These are phyloP conservation scores for Henricia sp. DNA, from an alignment of 53 echinoderm and acorn worm species.

Conservation along the genomic window DNA sequence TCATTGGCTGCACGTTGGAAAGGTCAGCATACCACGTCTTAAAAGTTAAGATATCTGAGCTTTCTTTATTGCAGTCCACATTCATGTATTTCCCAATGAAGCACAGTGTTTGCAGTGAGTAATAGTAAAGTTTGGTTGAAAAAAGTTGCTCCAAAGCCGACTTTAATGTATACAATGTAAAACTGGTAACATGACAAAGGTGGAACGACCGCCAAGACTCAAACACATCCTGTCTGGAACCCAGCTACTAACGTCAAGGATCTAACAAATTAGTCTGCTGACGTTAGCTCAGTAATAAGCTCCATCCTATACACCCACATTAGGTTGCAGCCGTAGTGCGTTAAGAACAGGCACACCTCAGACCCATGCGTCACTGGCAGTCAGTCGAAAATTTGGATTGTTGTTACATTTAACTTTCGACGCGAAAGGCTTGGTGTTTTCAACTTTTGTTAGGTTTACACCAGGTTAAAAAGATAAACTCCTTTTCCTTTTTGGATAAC, in stretches of 20 bases:
- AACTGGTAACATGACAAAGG: background rate
- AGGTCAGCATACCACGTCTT: too few species aligned
- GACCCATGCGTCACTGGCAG: too few species aligned
- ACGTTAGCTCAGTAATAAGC: conserved; percentile 29
- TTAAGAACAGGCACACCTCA: too few species aligned
- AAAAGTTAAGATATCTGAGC: background rate
- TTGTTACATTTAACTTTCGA: too few species aligned
- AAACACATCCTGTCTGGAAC: conserved; percentile 43
- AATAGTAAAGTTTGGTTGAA: background rate
- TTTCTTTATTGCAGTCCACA: background rate
- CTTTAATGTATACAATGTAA: background rate
- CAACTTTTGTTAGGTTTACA: too few species aligned
- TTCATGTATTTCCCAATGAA: background rate
- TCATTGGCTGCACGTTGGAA: too few species aligned
- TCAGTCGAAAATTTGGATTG: too few species aligned
- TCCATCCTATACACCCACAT: conserved; percentile 25
- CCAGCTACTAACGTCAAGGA: conserved; percentile 34
- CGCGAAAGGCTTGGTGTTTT: too few species aligned
- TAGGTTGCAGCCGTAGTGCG: background rate
- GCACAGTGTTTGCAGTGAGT: background rate
- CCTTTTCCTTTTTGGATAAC: too few species aligned
- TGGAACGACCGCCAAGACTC: conserved; percentile 1
- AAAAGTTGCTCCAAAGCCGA: background rate
- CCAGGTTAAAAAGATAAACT: too few species aligned
- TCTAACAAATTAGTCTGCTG: conserved; percentile 42